phyloP scores from a whole-genome alignment of 1,140 invertebrate genomes.

The Arion vulgaris region DNA sequence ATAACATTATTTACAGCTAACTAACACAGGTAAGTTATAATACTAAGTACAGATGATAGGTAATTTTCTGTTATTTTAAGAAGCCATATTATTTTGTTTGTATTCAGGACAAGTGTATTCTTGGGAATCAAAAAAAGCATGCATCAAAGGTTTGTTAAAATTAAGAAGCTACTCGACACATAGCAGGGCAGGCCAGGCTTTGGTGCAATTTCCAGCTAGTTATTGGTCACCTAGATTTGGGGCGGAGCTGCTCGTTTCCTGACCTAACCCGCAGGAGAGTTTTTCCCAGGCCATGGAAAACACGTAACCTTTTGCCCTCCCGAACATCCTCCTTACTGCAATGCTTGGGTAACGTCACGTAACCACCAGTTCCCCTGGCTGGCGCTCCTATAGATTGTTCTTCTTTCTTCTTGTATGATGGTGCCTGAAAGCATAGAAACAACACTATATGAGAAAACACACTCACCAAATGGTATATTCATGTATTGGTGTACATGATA shows the following conservation, averaged over 20 bases:
- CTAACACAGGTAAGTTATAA: too few species aligned
- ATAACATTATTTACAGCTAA: too few species aligned
- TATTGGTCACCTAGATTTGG: conserved; percentile 88
- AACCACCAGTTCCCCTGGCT: conserved; percentile 58
- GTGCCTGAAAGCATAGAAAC: conserved; percentile 77
- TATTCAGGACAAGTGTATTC: conserved; percentile 19
- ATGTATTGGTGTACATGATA: too few species aligned
- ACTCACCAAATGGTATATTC: too few species aligned
- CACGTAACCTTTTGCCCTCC: conserved; percentile 42
- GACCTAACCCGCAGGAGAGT: conserved; percentile 76
- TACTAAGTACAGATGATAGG: too few species aligned
- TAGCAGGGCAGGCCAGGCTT: conserved; percentile 20
- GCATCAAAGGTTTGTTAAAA: too few species aligned
- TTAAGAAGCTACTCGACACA: not conserved
- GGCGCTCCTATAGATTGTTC: not conserved
- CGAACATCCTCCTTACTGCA: conserved; percentile 54
- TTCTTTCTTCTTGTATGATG: conserved; percentile 71
- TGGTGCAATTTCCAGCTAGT: not conserved
- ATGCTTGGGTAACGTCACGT: conserved; percentile 66
- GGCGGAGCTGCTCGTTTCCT: conserved; percentile 84
- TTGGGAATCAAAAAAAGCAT: too few species aligned
- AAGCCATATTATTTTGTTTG: too few species aligned
- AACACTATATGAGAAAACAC: too few species aligned
- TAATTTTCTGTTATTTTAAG: too few species aligned
- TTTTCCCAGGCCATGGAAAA: conserved; percentile 82